phyloP scores from a whole-genome alignment of 2,113 vertebrate species.

The Brachypteracias leptosomus region DNA sequence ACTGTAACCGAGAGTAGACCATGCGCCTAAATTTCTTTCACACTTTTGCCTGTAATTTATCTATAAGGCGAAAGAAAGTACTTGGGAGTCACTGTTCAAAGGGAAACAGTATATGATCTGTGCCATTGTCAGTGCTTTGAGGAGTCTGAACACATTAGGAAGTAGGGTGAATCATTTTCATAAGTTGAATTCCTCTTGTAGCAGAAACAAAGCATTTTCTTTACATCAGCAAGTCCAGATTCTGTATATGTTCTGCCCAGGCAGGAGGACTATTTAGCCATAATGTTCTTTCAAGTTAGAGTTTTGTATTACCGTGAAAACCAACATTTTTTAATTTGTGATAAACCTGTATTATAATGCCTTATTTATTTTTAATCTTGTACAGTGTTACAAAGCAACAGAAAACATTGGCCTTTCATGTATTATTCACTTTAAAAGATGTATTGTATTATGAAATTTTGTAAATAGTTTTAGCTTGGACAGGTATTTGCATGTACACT shows the following conservation, averaged over 20 bases:
- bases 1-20: not conserved
- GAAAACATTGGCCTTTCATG: conserved; percentile 85
- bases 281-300: conserved; percentile 61
- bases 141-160: not conserved
- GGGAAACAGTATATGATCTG: not conserved
- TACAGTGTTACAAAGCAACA: conserved; percentile 77
- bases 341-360: conserved; percentile 85
- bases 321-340: conserved; percentile 75
- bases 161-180: not conserved
- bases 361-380: conserved; percentile 90
- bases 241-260: conserved; percentile 30
- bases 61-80: not conserved
- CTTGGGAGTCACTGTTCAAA: not conserved
- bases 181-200: not conserved
- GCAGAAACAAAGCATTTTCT: conserved; percentile 25
- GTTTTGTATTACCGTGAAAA: conserved; percentile 70
- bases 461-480: conserved; percentile 83
- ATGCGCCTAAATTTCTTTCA: not conserved
- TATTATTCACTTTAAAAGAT: conserved; percentile 85
- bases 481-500: conserved; percentile 79
- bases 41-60: not conserved
- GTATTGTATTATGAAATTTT: conserved; percentile 83
- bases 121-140: conserved; percentile 43
- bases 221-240: conserved; percentile 53
- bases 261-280: conserved; percentile 67